Evolutionary conservation across 2,888 invertebrate genomes (phyloP).

Genomic region (Parascotia fuliginaria): DNA sequence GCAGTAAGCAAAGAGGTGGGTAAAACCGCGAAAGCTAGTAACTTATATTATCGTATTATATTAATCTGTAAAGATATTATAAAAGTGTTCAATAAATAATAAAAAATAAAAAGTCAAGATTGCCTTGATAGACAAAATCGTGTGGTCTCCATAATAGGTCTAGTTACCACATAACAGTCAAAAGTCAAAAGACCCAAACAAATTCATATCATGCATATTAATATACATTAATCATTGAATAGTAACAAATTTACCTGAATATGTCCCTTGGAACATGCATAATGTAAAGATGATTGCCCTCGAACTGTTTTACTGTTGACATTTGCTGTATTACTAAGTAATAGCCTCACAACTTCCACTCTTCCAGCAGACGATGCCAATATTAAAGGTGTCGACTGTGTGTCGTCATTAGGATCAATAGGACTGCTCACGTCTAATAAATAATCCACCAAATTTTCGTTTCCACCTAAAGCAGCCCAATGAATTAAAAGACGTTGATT

Average conservation of each 20-base stretch:
- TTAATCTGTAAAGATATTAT: no score
- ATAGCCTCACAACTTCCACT: slow-evolving; percentile 87
- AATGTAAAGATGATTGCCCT: slow-evolving; percentile 93
- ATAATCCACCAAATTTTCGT: slow-evolving; percentile 89
- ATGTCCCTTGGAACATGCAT: slow-evolving; percentile 94
- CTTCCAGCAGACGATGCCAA: slow-evolving; percentile 93
- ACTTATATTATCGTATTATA: no score
- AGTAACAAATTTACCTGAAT: slow-evolving; percentile 79
- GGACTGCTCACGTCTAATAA: slow-evolving; percentile 88
- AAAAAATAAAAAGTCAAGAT: no score
- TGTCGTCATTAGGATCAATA: slow-evolving; percentile 91
- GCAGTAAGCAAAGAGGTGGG: no score
- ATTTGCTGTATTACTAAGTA: slow-evolving; percentile 89
- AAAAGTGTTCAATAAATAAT: no score
- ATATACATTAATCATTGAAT: neutral
- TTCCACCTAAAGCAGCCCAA: slow-evolving; percentile 93
- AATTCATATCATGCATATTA: neutral
- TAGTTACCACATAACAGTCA: no score
- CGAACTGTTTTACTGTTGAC: slow-evolving; percentile 90
- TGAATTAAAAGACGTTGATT: slow-evolving; percentile 90
- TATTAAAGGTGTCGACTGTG: slow-evolving; percentile 91
- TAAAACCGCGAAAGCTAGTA: no score
- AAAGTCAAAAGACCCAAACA: no score
- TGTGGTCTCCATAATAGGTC: no score
- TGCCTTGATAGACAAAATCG: no score